These are phyloP conservation scores for Branchipolynoe longqiensis DNA, from an alignment of 2,888 invertebrate species.

Conservation along the genomic window DNA sequence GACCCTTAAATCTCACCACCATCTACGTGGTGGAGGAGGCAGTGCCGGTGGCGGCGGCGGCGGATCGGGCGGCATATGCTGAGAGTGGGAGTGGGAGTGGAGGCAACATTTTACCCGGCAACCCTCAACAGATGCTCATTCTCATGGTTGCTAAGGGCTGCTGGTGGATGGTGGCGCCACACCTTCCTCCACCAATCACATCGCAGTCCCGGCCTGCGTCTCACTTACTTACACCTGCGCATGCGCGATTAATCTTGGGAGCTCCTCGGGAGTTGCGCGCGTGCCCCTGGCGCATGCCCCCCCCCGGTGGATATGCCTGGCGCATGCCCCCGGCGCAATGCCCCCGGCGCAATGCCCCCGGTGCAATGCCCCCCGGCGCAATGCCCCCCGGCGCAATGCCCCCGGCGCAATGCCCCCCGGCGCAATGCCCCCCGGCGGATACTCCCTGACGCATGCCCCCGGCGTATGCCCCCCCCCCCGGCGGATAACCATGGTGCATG, in stretches of 20 bases:
- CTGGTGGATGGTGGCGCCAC: not conserved
- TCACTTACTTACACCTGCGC: not conserved
- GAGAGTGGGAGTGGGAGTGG: too few relatives aligned
- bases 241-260: not conserved
- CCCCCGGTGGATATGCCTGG: not conserved
- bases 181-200: not conserved
- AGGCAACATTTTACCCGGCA: constrained; percentile 9
- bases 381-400: too few relatives aligned
- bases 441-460: too few relatives aligned
- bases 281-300: not conserved
- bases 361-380: too few relatives aligned
- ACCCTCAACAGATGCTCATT: constrained; percentile 24
- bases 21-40: not conserved
- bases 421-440: too few relatives aligned
- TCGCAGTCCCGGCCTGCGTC: not conserved
- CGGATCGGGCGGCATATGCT: too few relatives aligned
- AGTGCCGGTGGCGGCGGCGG: not conserved
- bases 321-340: not conserved
- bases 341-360: too few relatives aligned
- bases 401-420: too few relatives aligned
- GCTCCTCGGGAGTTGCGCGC: not conserved
- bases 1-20: constrained; percentile 12
- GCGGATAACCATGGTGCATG: too few relatives aligned
- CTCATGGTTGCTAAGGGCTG: not conserved
- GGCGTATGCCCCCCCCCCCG: too few relatives aligned